phyloP scores from a whole-genome alignment of 2,113 vertebrate genomes.

The Cettia cetti region DNA sequence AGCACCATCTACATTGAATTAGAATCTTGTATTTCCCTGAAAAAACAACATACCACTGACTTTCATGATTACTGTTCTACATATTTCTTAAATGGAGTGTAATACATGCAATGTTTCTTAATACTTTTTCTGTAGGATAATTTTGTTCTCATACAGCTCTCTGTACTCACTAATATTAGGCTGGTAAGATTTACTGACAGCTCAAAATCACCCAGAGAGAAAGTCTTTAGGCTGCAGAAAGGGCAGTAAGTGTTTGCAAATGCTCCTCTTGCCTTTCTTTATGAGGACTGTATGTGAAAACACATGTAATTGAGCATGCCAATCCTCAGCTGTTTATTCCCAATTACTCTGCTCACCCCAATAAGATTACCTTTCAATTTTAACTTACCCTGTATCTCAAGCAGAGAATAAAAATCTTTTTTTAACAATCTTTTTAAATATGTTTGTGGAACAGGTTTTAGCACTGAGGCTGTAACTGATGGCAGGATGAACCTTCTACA shows the following conservation, averaged over 20 bases:
- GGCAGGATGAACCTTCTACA: background rate
- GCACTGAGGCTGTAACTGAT: background rate
- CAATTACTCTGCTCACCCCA: background rate
- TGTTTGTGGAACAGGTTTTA: background rate
- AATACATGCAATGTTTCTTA: background rate
- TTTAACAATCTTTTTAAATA: background rate
- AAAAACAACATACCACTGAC: background rate
- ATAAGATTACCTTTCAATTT: background rate
- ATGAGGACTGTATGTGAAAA: rapidly evolving
- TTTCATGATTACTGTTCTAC: background rate
- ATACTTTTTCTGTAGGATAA: background rate
- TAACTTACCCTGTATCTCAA: background rate
- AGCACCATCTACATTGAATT: background rate
- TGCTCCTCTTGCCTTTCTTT: background rate
- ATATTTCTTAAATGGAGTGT: background rate
- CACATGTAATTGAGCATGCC: background rate
- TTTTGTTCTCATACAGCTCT: background rate
- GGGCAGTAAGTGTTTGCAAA: background rate
- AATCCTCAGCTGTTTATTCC: background rate
- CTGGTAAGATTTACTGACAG: background rate
- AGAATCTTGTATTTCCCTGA: background rate
- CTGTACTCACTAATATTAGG: background rate
- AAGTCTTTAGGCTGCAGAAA: background rate
- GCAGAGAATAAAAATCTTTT: background rate
- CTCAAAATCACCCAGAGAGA: background rate